Evolutionary conservation across 2,888 invertebrate genomes (phyloP).

Genomic region (Synergus laeviventris): DNA sequence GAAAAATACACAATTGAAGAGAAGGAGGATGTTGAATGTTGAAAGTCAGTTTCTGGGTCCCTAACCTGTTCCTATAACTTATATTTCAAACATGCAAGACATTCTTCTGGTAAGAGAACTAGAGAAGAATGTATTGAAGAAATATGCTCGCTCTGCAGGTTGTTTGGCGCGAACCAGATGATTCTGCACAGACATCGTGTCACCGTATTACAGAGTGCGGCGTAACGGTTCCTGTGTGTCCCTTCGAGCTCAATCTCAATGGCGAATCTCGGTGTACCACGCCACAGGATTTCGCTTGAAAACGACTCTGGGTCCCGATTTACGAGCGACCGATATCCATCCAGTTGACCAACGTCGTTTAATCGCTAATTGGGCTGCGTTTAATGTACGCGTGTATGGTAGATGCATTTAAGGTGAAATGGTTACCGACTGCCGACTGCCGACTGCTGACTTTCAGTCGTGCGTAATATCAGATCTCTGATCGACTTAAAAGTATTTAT

Average conservation of each 20-base stretch:
- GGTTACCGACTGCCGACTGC: conserved; percentile 20
- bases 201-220: conserved; percentile 13
- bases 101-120: not conserved
- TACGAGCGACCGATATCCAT: conserved; percentile 48
- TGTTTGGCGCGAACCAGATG: conserved; percentile 60
- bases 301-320: conserved; percentile 49
- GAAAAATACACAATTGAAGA: conserved; percentile 6
- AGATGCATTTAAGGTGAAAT: conserved; percentile 21
- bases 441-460: conserved; percentile 33
- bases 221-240: conserved; percentile 70
- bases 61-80: not conserved
- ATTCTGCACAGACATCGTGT: conserved; percentile 64
- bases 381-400: conserved; percentile 37
- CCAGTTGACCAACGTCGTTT: conserved; percentile 56
- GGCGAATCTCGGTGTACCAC: conserved; percentile 61
- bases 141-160: conserved; percentile 31
- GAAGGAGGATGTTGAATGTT: not conserved
- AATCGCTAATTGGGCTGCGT: conserved; percentile 63
- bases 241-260: conserved; percentile 71
- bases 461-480: conserved; percentile 38
- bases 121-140: not conserved
- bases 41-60: not conserved
- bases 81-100: not conserved
- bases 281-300: conserved; percentile 47
- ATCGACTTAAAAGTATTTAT: conserved; percentile 39